phyloP scores from a whole-genome alignment of 2,888 invertebrate species.

The Cerceris rybyensis region DNA sequence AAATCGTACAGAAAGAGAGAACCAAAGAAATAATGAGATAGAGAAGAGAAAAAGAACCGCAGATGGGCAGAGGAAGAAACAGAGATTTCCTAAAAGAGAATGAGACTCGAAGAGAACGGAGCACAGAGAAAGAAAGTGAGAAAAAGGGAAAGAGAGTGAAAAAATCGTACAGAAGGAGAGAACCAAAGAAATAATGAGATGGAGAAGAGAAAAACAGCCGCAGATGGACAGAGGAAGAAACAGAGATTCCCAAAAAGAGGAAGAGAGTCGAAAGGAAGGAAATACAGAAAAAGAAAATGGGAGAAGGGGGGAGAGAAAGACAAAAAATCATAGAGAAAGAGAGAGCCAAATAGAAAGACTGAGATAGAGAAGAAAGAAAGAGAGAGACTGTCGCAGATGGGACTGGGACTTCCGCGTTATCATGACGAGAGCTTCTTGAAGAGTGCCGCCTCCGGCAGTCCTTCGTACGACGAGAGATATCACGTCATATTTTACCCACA shows the following conservation, averaged over 20 bases:
- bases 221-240: too few relatives aligned
- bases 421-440: slow-evolving; percentile 56
- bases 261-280: not conserved
- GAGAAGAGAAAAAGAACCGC: too few relatives aligned
- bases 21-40: too few relatives aligned
- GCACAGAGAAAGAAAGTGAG: too few relatives aligned
- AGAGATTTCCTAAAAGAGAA: not conserved
- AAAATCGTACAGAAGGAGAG: too few relatives aligned
- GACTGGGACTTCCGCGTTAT: slow-evolving; percentile 49
- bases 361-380: not conserved
- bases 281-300: too few relatives aligned
- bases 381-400: slow-evolving; percentile 16
- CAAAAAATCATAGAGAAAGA: not conserved
- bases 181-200: too few relatives aligned
- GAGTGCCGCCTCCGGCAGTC: slow-evolving; percentile 57
- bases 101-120: not conserved
- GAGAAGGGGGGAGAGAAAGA: too few relatives aligned
- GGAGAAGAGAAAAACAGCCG: too few relatives aligned
- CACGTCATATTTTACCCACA: slow-evolving; percentile 64
- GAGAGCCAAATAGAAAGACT: not conserved
- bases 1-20: too few relatives aligned
- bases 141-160: too few relatives aligned
- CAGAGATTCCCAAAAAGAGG: not conserved
- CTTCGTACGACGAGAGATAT: slow-evolving; percentile 58
- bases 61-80: too few relatives aligned